phyloP scores from a whole-genome alignment of 2,113 vertebrate species.

The Cercopithecus mona region DNA sequence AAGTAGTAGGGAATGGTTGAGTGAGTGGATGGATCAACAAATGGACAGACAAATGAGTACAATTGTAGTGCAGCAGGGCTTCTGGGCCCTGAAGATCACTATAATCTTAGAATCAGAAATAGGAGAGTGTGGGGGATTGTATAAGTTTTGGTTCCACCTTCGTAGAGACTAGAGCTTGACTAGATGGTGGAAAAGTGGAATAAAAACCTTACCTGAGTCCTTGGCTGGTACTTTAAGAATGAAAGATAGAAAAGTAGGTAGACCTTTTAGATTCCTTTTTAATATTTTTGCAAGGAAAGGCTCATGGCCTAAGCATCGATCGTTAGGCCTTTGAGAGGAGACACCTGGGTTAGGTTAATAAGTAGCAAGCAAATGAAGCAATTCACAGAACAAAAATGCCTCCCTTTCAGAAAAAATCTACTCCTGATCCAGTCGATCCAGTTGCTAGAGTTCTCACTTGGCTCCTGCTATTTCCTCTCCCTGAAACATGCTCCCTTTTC shows the following conservation, averaged over 20 bases:
- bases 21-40: not conserved
- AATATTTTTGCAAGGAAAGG: not conserved
- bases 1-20: not conserved
- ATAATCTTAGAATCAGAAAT: not conserved
- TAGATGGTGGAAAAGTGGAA: not conserved
- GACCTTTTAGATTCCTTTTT: constrained; percentile 4
- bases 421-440: not conserved
- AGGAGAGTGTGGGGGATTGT: not conserved
- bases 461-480: not conserved
- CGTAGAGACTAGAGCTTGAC: not conserved
- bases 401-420: not conserved
- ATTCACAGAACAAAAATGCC: not conserved
- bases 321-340: not conserved
- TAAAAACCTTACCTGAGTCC: not conserved
- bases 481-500: not conserved
- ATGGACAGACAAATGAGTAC: not conserved
- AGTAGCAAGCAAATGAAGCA: not conserved
- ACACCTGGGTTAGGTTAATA: not conserved
- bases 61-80: not conserved
- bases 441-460: not conserved
- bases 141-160: not conserved
- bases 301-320: not conserved
- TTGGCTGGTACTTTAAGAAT: not conserved
- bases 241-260: not conserved
- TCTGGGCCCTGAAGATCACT: not conserved